Evolutionary conservation across 1,140 invertebrate species (phyloP).

Genomic region (Neotoxoptera formosana): DNA sequence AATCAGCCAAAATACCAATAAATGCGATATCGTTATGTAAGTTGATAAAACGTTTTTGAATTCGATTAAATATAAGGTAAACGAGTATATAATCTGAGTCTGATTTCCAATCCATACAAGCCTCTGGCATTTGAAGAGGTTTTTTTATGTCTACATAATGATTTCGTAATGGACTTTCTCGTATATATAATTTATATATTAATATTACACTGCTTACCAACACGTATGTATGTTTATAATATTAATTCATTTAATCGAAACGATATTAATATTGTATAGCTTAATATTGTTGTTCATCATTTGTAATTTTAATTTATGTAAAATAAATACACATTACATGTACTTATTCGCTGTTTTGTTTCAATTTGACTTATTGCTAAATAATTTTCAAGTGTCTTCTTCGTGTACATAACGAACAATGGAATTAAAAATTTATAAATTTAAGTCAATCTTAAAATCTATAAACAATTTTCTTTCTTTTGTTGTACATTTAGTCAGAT

Average conservation of each 20-base stretch:
- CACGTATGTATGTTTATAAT: background rate
- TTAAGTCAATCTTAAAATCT: too few relatives aligned
- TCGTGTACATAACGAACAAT: background rate
- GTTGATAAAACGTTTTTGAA: background rate
- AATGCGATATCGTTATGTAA: background rate
- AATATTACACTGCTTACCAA: too few relatives aligned
- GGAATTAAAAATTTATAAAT: background rate
- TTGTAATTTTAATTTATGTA: background rate
- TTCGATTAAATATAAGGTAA: background rate
- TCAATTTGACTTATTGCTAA: background rate
- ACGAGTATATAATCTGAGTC: background rate
- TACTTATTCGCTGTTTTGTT: background rate
- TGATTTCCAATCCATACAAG: background rate
- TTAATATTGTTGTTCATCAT: background rate
- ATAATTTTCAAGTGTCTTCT: background rate
- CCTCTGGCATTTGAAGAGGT: background rate
- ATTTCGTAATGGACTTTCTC: background rate
- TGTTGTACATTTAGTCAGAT: background rate
- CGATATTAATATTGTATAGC: background rate
- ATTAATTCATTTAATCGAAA: background rate
- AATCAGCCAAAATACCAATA: background rate
- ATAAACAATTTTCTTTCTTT: background rate
- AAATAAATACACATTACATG: background rate
- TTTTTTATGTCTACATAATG: background rate
- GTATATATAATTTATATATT: background rate